These are phyloP conservation scores for Agapostemon virescens DNA, from an alignment of 2,888 invertebrate species.

Conservation along the genomic window DNA sequence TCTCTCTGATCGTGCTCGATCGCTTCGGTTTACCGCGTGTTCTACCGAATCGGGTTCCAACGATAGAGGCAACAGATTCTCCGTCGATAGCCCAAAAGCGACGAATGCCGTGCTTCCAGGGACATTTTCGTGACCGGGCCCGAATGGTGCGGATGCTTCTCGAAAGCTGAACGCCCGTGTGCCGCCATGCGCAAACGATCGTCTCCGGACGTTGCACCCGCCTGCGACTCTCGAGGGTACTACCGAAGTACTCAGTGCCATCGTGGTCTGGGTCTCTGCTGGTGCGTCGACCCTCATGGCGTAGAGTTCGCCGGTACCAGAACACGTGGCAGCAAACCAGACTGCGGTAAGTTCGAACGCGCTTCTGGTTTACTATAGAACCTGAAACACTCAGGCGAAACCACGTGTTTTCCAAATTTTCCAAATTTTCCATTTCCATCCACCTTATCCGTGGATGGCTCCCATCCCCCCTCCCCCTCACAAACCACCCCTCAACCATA, in stretches of 20 bases:
- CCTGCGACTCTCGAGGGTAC: constrained; percentile 92
- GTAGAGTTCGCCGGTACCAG: constrained; percentile 93
- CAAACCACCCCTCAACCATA: too few relatives aligned
- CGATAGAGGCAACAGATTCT: too few relatives aligned
- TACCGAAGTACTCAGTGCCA: constrained; percentile 94
- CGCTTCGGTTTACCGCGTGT: not conserved
- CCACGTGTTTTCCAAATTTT: not conserved
- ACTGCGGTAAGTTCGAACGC: constrained; percentile 84
- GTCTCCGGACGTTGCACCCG: constrained; percentile 84
- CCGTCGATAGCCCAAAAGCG: not conserved
- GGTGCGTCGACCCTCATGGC: constrained; percentile 96
- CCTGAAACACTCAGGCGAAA: not conserved
- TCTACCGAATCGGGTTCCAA: too few relatives aligned
- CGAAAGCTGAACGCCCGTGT: constrained; percentile 91
- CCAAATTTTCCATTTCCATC: fast-evolving
- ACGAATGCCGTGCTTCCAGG: constrained; percentile 71
- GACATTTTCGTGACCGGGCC: constrained; percentile 85
- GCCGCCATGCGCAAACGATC: constrained; percentile 90
- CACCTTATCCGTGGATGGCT: too few relatives aligned
- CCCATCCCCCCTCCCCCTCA: too few relatives aligned
- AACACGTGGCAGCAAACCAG: constrained; percentile 87
- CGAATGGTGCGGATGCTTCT: constrained; percentile 92
- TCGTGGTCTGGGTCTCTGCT: constrained; percentile 92
- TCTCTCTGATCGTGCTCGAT: too few relatives aligned
- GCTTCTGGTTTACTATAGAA: not conserved